These are phyloP conservation scores for Gavia stellata DNA, from an alignment of 2,113 vertebrate species.

Conservation along the genomic window DNA sequence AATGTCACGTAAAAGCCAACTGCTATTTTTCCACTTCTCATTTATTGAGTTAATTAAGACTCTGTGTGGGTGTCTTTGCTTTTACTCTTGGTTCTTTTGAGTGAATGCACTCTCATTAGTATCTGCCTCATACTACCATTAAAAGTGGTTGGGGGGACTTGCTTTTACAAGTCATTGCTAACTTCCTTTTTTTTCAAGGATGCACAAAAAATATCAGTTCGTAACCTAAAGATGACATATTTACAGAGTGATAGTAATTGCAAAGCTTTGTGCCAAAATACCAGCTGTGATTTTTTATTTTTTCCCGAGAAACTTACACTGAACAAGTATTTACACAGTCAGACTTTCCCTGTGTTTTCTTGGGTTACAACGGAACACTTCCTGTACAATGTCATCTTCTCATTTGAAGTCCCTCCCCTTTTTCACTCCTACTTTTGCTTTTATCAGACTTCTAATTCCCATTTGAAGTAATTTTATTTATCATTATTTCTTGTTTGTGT, in stretches of 20 bases:
- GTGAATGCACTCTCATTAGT: background rate
- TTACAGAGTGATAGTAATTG: background rate
- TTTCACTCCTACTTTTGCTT: background rate
- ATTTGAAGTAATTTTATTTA: background rate
- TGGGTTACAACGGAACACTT: background rate
- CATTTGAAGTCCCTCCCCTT: background rate
- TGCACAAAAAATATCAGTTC: background rate
- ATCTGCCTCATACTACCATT: background rate
- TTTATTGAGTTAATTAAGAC: background rate
- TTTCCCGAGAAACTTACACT: background rate
- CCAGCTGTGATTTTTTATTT: background rate
- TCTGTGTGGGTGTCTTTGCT: background rate
- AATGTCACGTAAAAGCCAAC: background rate
- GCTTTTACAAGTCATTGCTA: background rate
- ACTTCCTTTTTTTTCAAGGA: background rate
- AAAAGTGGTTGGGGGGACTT: background rate
- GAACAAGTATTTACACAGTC: background rate
- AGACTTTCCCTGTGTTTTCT: background rate
- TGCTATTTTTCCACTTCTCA: background rate
- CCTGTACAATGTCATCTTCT: background rate
- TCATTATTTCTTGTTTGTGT: background rate
- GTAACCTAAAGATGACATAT: background rate
- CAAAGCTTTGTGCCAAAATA: background rate
- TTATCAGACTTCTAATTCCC: background rate
- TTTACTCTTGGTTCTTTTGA: background rate